phyloP scores from a whole-genome alignment of 2,888 invertebrate genomes.

The Trissoscelio sp. region DNA sequence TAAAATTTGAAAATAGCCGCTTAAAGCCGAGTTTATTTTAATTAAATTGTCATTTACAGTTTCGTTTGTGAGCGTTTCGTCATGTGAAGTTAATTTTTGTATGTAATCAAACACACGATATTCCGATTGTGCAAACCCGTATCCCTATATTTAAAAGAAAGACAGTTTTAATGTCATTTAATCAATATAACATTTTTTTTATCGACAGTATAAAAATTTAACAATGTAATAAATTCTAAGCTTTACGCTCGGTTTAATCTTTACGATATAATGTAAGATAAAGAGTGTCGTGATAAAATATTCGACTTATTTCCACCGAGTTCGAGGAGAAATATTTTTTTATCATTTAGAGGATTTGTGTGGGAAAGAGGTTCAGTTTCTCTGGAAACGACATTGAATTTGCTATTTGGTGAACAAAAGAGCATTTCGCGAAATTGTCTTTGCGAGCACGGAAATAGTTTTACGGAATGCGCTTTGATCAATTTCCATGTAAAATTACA shows the following conservation, averaged over 20 bases:
- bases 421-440: slow-evolving; percentile 2
- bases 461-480: background rate
- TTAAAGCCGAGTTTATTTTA: slow-evolving; percentile 44
- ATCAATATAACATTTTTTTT: slow-evolving; percentile 11
- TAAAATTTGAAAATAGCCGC: slow-evolving; percentile 36
- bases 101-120: slow-evolving; percentile 35
- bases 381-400: background rate
- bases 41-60: slow-evolving; percentile 54
- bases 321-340: background rate
- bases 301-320: slow-evolving; percentile 7
- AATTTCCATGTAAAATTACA: slow-evolving; percentile 15
- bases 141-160: slow-evolving; percentile 23
- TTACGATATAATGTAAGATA: slow-evolving; percentile 9
- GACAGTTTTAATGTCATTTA: slow-evolving; percentile 1
- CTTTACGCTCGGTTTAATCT: slow-evolving; percentile 20
- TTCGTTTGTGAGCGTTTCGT: background rate
- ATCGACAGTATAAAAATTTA: background rate
- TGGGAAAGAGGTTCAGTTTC: background rate
- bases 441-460: slow-evolving; percentile 6
- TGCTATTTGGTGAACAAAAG: slow-evolving; percentile 20
- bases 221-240: slow-evolving; percentile 10
- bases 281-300: slow-evolving; percentile 13
- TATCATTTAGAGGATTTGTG: background rate
- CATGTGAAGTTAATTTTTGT: slow-evolving; percentile 5
- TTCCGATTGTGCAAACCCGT: slow-evolving; percentile 15